These are phyloP conservation scores for Sarcophaga carnaria DNA, from an alignment of 2,888 invertebrate genomes.

Conservation along the genomic window DNA sequence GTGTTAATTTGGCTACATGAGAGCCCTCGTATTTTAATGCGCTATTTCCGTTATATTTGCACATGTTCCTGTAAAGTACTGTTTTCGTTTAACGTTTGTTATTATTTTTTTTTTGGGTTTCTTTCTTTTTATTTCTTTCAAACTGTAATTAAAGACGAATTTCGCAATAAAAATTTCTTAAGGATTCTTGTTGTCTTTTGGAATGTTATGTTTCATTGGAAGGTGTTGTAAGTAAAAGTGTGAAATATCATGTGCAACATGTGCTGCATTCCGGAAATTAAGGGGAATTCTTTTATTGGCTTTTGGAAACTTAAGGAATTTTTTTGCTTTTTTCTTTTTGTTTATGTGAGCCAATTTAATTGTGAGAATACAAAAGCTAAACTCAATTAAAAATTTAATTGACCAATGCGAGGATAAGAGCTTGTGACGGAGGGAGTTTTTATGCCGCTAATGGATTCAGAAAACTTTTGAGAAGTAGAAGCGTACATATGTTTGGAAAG, in stretches of 20 bases:
- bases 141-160: not conserved
- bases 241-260: slow-evolving; percentile 19
- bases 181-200: slow-evolving; percentile 25
- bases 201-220: slow-evolving; percentile 39
- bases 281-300: not conserved
- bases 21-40: slow-evolving; percentile 43
- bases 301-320: not conserved
- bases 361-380: no score
- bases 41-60: slow-evolving; percentile 64
- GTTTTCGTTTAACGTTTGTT: not conserved
- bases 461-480: no score
- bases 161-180: not conserved
- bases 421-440: no score
- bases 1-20: not conserved
- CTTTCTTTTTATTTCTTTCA: not conserved
- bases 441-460: no score
- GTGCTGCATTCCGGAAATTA: not conserved
- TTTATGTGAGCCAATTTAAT: no score
- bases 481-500: no score
- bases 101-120: slow-evolving; percentile 20
- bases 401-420: no score
- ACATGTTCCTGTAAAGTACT: slow-evolving; percentile 48
- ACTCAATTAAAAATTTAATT: no score
- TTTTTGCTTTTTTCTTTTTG: not conserved
- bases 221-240: slow-evolving; percentile 26